These are phyloP conservation scores for Drosophila macrospina DNA, from an alignment of 2,888 invertebrate species.

Conservation along the genomic window DNA sequence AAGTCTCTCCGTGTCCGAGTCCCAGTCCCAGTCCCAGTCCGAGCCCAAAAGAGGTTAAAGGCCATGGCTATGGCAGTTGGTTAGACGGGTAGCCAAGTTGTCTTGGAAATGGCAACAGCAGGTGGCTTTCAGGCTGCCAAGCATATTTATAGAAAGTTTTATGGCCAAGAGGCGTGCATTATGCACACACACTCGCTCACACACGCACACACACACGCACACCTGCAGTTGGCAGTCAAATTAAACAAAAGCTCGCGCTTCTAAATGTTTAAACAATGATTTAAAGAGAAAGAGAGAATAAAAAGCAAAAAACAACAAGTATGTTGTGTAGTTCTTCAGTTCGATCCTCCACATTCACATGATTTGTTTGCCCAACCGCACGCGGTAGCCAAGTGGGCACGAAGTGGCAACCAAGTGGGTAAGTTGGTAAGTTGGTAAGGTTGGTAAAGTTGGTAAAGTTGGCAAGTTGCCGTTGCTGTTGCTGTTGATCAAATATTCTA, in stretches of 20 bases:
- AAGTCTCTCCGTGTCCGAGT: not conserved
- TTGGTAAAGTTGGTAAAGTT: conserved; percentile 6
- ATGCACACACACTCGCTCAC: conserved; percentile 39
- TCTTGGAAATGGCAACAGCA: conserved; percentile 58
- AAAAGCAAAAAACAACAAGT: not conserved
- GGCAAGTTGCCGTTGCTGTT: conserved; percentile 10
- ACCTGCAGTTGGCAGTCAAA: conserved; percentile 27
- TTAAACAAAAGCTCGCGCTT: conserved; percentile 69
- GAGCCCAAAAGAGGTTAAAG: conserved; percentile 68
- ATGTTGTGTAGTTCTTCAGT: conserved; percentile 34
- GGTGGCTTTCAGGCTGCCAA: conserved; percentile 66
- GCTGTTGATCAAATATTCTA: conserved; percentile 68
- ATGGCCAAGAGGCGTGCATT: conserved; percentile 49
- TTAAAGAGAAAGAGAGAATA: conserved; percentile 33
- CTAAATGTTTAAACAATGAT: conserved; percentile 74
- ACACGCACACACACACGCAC: conserved; percentile 20
- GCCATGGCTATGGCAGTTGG: conserved; percentile 42
- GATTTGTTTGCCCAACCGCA: conserved; percentile 76
- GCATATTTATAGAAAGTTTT: conserved; percentile 76
- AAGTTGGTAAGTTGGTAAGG: conserved; percentile 18
- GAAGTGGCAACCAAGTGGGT: conserved; percentile 52
- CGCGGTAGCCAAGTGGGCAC: conserved; percentile 72
- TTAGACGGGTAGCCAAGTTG: conserved; percentile 9
- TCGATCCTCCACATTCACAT: conserved; percentile 52
- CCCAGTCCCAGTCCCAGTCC: not conserved